Evolutionary conservation across 1,140 invertebrate genomes (phyloP).

Genomic region (Leguminivora glycinivorella): DNA sequence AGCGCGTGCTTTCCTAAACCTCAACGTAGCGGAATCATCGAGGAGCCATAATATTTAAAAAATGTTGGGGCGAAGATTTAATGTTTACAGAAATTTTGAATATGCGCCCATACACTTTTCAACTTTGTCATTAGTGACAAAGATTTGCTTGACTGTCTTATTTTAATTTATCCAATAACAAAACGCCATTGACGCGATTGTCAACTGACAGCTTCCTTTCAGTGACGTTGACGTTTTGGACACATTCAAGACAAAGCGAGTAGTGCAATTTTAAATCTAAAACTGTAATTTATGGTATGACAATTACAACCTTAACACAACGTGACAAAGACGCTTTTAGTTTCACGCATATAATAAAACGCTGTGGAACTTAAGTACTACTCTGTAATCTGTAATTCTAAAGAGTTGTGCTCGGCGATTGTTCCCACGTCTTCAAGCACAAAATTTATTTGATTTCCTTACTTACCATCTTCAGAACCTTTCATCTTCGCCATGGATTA

Average conservation of each 20-base stretch:
- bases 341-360: background rate
- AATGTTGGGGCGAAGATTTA: too few species aligned
- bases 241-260: background rate
- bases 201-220: background rate
- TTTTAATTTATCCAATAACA: background rate
- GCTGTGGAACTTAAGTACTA: background rate
- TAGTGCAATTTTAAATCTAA: background rate
- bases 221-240: slow-evolving; percentile 9
- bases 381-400: too few species aligned
- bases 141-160: too few species aligned
- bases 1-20: too few species aligned
- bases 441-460: slow-evolving; percentile 9
- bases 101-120: too few species aligned
- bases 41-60: too few species aligned
- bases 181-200: slow-evolving; percentile 25
- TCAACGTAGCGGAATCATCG: too few species aligned
- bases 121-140: too few species aligned
- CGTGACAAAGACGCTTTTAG: background rate
- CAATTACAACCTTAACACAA: background rate
- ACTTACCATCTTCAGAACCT: background rate
- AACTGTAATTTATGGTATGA: background rate
- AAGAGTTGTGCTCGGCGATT: background rate
- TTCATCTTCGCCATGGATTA: slow-evolving; percentile 63
- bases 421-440: slow-evolving; percentile 8
- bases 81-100: too few species aligned